Evolutionary conservation across 2,797 vertebrate species (phyloP), one percentile per base, ranked within the genome.

Genomic region (Scolopax bukidnonensis): DNA sequence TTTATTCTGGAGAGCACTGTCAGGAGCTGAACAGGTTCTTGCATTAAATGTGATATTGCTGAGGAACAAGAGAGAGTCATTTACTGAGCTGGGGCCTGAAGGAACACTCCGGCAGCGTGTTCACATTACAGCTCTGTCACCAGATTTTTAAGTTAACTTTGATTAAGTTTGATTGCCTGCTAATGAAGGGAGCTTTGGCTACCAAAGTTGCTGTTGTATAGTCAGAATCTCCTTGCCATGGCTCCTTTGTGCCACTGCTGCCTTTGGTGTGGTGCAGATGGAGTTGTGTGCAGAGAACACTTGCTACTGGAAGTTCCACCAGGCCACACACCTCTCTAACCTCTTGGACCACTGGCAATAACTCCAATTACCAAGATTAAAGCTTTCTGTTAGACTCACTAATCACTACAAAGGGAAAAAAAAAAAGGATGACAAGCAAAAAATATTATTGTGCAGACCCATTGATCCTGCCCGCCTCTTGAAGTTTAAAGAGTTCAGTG

Each of bases 391-490:
- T 83, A 63, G 53, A 32, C 75, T 71, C 77, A 51, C 38, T 94
- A 93, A 93, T 89, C 68, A 25, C 89, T 32, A 56, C 28, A 69
- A 84, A 82, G 54, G 9, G 3, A 25, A 27, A 27, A 40, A 40
- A 60, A 30, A 67, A 81, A 87, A 84, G 20, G 63, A 89, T 77
- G 84, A 79, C 85, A 75, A 64, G 84, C 47, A 45, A 51, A 74
- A 91, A 89, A 57, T 57, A 53, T 79, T 84, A 57, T 33, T 86
- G 84, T 93, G 54, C 70, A 61, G 45, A 33, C 82, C 76, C 79
- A 74, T 56, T 83, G 91, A 92, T 93, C 95, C 78, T 63, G 84
- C 70, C 94, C 69, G 67, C 89, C 88, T 91, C 96, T 95, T 95
- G 87, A 91, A 93, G 95, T 94, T 93, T 67, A 86, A 95, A 94